Conservation (phyloP, 2,797 vertebrate genomes). For the Ptychobarbus kaznakovi region DNA sequence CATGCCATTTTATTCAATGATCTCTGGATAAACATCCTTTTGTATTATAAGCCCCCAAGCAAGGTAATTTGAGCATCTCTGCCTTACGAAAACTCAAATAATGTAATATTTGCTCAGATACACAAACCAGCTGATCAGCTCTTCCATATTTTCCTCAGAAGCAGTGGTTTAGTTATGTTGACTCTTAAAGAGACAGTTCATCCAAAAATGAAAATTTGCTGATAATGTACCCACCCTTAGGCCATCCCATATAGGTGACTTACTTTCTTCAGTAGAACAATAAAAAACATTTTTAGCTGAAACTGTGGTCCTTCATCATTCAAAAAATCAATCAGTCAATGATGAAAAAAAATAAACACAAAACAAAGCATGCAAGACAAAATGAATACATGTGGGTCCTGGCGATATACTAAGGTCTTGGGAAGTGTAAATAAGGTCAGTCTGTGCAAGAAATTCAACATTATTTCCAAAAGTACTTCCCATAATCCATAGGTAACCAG, state of each 20-base stretch:
- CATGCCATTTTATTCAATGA: not conserved
- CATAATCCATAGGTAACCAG: not conserved
- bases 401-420: not conserved
- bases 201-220: too few species aligned
- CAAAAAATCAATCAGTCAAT: not conserved
- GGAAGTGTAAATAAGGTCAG: not conserved
- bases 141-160: not conserved
- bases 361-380: not conserved
- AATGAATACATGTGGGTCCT: not conserved
- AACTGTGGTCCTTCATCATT: not conserved
- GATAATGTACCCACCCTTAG: not conserved
- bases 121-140: not conserved
- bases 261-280: not conserved
- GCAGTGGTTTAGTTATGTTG: not conserved
- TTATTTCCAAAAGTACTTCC: not conserved
- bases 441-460: not conserved
- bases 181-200: not conserved
- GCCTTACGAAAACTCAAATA: not conserved
- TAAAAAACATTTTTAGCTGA: not conserved
- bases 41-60: not conserved
- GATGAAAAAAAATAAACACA: not conserved
- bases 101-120: not conserved
- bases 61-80: not conserved
- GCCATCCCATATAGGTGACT: not conserved
- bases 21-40: not conserved